phyloP scores from a whole-genome alignment of 2,888 invertebrate species.

The Trichogramma evanescens region DNA sequence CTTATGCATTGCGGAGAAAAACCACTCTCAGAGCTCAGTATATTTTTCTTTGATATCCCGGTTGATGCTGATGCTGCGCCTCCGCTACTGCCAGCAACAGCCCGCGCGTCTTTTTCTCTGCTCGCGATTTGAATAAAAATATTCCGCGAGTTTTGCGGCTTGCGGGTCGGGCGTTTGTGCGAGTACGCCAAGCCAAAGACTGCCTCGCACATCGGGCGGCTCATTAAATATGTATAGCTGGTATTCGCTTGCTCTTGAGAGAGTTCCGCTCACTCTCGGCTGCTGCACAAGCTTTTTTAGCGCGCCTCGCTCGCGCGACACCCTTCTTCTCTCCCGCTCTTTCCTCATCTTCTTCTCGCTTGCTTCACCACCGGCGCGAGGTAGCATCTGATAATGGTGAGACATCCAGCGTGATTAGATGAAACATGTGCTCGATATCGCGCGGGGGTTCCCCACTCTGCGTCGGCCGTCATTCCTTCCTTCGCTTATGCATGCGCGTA shows the following conservation, averaged over 20 bases:
- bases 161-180: conserved; percentile 19
- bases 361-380: neutral
- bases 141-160: conserved; percentile 32
- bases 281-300: neutral
- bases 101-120: conserved; percentile 17
- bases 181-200: neutral
- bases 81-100: conserved; percentile 17
- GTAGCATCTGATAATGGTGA: conserved; percentile 19
- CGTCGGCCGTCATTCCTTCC: no score
- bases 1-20: conserved; percentile 44
- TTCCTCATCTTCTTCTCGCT: conserved; percentile 6
- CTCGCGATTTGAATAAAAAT: conserved; percentile 26
- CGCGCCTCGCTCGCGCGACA: neutral
- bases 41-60: conserved; percentile 46
- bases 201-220: conserved; percentile 27
- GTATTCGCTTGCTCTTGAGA: conserved; percentile 11
- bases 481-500: conserved; percentile 20
- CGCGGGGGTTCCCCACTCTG: neutral
- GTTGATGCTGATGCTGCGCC: neutral
- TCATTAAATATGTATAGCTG: conserved; percentile 48
- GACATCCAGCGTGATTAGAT: conserved; percentile 38
- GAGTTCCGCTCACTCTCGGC: conserved; percentile 23
- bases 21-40: conserved; percentile 34
- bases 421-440: conserved; percentile 35
- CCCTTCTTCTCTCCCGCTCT: conserved; percentile 2